These are phyloP conservation scores for Gobiocypris rarus DNA, from an alignment of 2,113 vertebrate genomes.

Conservation along the genomic window DNA sequence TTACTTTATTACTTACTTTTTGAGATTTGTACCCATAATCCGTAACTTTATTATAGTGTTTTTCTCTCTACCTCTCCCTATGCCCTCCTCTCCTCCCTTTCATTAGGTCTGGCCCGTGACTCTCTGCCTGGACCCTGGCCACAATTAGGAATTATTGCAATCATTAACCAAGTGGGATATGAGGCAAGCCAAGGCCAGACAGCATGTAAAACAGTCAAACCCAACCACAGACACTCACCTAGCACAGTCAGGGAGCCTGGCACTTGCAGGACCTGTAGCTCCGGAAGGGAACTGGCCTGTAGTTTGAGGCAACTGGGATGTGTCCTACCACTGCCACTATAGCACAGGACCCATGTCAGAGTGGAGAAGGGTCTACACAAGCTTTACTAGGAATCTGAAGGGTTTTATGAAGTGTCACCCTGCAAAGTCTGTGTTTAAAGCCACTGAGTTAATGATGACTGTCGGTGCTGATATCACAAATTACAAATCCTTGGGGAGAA, in stretches of 20 bases:
- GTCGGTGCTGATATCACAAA: conserved; percentile 42
- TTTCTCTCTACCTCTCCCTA: neutral
- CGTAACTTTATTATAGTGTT: neutral
- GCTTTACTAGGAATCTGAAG: conserved; percentile 35
- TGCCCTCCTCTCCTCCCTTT: conserved; percentile 15
- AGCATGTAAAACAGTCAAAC: conserved; percentile 48
- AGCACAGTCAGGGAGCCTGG: conserved; percentile 35
- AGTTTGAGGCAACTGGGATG: conserved; percentile 64
- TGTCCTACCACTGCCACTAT: conserved; percentile 70
- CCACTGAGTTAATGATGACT: conserved; percentile 42
- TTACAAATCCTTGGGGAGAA: conserved; percentile 35
- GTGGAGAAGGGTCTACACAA: conserved; percentile 43
- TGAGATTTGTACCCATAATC: too few species aligned
- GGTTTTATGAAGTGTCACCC: conserved; percentile 61
- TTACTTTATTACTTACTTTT: too few species aligned
- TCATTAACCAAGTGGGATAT: conserved; percentile 56
- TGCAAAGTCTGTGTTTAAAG: conserved; percentile 56
- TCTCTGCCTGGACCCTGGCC: conserved; percentile 47
- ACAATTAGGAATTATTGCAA: conserved; percentile 53
- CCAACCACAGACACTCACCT: conserved; percentile 34
- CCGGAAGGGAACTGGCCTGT: conserved; percentile 65
- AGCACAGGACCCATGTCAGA: conserved; percentile 32
- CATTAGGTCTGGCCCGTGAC: conserved; percentile 44
- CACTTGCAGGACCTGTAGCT: conserved; percentile 46
- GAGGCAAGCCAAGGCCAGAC: conserved; percentile 38